Base-by-base conservation (phyloP, 2,113 vertebrate genomes). In the Mus pahari region DNA sequence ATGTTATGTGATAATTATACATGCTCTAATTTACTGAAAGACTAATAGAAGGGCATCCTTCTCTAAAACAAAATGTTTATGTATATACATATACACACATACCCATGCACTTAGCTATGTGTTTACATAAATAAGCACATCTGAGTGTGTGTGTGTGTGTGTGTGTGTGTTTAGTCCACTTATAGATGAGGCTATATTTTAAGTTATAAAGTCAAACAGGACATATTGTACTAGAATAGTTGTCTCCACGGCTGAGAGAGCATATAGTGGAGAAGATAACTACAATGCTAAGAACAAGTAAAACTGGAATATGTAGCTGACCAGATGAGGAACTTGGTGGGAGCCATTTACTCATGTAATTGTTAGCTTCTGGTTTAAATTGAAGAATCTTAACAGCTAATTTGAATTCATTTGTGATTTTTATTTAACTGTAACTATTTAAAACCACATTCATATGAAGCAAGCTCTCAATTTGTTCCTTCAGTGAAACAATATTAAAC, bases 331-430 rank as follows among this genome's bases (percentile, higher is more conserved):
- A 28, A 86, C 26, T 11, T 2, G n/a, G 5, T 31, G 7, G 22
- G 89, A 94, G 8, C 12, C 55, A 86, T 58, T 78, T 77, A 86
- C 33, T 71, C 50, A 78, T 55, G 58, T 31, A 50, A 48, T 22
- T 90, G 50, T 77, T 89, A 77, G 45, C 92, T 91, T 88, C 33
- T 8, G 39, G 90, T 77, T 60, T 55, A 36, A 96, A 96, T 33
- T 74, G 81, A 93, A 86, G 50, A 89, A 66, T 55, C 31, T 89
- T 90, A 53, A 20, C 86, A 86, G 9, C 64, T 86, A 83, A 89
- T 55, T 92, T 45, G 58, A 78, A 95, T 50, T 71, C 14, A 68
- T 48, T 66, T 97, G 17, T 92, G 31, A 96, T 88, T 91, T 91
- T 86, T 89, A 90, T 90, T 92, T 96, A 88, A 81, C 74, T 94